Evolutionary conservation across 2,113 vertebrate species (phyloP).

Genomic region (Hyperopisus bebe): DNA sequence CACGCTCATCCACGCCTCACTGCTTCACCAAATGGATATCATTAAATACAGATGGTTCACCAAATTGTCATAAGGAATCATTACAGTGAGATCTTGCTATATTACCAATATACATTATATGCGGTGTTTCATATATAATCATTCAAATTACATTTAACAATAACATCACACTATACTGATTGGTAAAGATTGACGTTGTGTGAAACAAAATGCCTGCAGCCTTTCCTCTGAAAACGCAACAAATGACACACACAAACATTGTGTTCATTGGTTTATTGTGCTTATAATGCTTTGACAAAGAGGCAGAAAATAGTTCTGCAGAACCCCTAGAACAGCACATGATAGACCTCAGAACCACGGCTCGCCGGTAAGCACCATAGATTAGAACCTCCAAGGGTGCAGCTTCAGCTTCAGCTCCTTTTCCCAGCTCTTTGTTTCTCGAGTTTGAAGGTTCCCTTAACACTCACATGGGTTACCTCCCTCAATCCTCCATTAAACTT

Average conservation of each 20-base stretch:
- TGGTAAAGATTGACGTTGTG: not conserved
- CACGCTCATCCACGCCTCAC: not conserved
- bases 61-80: not conserved
- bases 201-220: not conserved
- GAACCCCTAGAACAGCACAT: not conserved
- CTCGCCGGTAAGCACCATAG: not conserved
- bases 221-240: not conserved
- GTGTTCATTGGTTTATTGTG: not conserved
- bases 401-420: not conserved
- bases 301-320: not conserved
- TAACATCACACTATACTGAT: not conserved
- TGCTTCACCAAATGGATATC: not conserved
- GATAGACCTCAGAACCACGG: not conserved
- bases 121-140: not conserved
- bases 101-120: not conserved
- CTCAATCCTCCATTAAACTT: not conserved
- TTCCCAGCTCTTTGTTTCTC: not conserved
- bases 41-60: slow-evolving; percentile 1
- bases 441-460: not conserved
- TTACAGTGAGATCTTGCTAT: not conserved
- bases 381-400: not conserved
- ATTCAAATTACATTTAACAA: not conserved
- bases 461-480: not conserved
- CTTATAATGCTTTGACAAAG: not conserved
- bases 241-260: not conserved